phyloP scores from a whole-genome alignment of 2,797 vertebrate species.

The Xenentodon cancila region DNA sequence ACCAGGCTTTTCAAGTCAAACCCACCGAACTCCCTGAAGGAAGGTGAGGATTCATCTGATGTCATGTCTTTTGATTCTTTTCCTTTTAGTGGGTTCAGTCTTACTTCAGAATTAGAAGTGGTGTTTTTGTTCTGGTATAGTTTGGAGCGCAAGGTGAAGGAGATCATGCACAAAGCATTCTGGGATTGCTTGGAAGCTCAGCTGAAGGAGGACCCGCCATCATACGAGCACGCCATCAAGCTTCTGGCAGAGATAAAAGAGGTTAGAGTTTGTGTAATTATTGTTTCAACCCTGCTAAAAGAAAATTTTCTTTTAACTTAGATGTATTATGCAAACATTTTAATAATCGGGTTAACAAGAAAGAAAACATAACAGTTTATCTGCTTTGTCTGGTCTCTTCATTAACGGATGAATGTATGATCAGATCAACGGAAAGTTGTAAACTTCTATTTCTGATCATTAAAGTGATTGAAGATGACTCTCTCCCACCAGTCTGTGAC shows the following conservation, averaged over 20 bases:
- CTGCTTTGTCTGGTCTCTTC: too few species aligned
- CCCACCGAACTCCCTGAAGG: slow-evolving; percentile 87
- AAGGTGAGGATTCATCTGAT: slow-evolving; percentile 82
- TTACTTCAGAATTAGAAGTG: neutral
- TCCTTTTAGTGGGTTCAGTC: neutral
- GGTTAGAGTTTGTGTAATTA: slow-evolving; percentile 75
- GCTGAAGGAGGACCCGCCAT: slow-evolving; percentile 89
- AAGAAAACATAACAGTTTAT: too few species aligned
- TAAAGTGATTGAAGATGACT: too few species aligned
- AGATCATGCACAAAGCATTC: slow-evolving; percentile 96
- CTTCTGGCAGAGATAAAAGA: slow-evolving; percentile 95
- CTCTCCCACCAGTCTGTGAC: too few species aligned
- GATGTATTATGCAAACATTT: too few species aligned
- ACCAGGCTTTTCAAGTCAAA: slow-evolving; percentile 90
- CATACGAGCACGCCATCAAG: slow-evolving; percentile 91
- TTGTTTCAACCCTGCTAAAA: too few species aligned
- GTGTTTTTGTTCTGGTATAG: slow-evolving; percentile 66
- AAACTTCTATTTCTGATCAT: too few species aligned
- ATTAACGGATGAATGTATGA: too few species aligned
- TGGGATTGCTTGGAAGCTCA: slow-evolving; percentile 94
- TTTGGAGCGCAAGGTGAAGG: slow-evolving; percentile 92
- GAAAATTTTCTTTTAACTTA: neutral
- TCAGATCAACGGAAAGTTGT: too few species aligned
- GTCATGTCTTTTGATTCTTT: neutral
- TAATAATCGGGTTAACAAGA: too few species aligned